These are phyloP conservation scores for Patella depressa DNA, from an alignment of 2,888 invertebrate species.

Conservation along the genomic window DNA sequence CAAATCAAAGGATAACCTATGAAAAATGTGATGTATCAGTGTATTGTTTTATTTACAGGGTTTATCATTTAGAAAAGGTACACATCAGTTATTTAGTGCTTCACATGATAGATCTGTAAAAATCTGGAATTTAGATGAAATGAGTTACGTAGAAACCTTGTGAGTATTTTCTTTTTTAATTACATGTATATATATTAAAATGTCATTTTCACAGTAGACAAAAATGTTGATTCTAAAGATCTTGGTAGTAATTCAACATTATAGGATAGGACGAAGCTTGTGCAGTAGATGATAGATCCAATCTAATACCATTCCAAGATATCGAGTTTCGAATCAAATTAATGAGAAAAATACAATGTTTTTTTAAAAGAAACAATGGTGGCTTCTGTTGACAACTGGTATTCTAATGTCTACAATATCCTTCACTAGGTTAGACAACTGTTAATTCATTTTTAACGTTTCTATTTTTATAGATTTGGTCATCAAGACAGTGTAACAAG, in stretches of 20 bases:
- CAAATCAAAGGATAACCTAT: neutral
- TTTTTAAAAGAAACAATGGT: neutral
- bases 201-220: no score
- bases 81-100: constrained; percentile 82
- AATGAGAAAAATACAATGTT: no score
- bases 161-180: constrained; percentile 67
- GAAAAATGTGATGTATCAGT: neutral
- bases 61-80: constrained; percentile 86
- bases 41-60: constrained; percentile 72
- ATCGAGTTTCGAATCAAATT: no score
- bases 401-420: no score
- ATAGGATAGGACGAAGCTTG: no score
- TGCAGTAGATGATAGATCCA: no score
- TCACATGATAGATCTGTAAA: constrained; percentile 79
- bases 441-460: neutral
- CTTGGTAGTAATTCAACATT: no score
- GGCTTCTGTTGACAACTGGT: neutral
- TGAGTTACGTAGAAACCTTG: constrained; percentile 95
- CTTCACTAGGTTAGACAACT: no score
- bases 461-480: constrained; percentile 77
- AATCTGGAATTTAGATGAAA: constrained; percentile 96
- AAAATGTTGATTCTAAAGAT: no score
- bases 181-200: no score
- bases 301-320: no score
- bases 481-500: constrained; percentile 89